Conservation (phyloP, 1,140 invertebrate genomes). For the Bilobella aurantiaca region DNA sequence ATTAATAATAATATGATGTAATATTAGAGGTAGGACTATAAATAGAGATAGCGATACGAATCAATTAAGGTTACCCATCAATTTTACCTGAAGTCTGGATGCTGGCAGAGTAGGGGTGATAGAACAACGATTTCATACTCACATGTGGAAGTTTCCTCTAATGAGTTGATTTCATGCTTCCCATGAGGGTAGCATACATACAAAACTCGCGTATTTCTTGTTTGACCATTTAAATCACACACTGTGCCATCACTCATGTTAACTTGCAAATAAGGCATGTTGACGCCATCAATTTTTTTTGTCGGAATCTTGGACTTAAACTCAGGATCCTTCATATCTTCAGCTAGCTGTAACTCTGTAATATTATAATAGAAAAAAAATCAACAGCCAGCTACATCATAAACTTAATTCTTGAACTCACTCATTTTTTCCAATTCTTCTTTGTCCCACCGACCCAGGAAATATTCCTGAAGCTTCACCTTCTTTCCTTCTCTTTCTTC, state of each 20-base stretch:
- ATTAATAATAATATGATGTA: too few relatives aligned
- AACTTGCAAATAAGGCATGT: conserved; percentile 71
- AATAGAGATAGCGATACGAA: too few relatives aligned
- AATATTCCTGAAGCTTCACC: conserved; percentile 68
- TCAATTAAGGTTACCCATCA: too few relatives aligned
- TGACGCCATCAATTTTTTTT: conserved; percentile 73
- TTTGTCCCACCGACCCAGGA: conserved; percentile 61
- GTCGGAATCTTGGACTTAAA: conserved; percentile 39
- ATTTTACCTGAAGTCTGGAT: conserved; percentile 76
- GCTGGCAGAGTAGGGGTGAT: conserved; percentile 70
- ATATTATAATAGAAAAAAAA: too few relatives aligned
- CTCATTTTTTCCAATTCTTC: conserved; percentile 43
- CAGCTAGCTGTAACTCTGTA: conserved; percentile 25
- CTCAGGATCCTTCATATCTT: conserved; percentile 19
- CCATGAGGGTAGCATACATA: conserved; percentile 75
- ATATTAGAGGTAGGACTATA: too few relatives aligned
- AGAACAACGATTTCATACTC: conserved; percentile 85
- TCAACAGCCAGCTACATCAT: too few relatives aligned
- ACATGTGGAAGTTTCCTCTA: conserved; percentile 87
- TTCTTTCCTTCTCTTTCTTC: conserved; percentile 82
- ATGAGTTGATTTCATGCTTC: conserved; percentile 82
- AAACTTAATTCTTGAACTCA: conserved; percentile 34
- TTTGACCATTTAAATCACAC: conserved; percentile 82
- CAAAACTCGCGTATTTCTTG: conserved; percentile 58
- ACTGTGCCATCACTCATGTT: conserved; percentile 56